Base-by-base conservation (phyloP, 2,888 invertebrate species). In the Phlogophora meticulosa region DNA sequence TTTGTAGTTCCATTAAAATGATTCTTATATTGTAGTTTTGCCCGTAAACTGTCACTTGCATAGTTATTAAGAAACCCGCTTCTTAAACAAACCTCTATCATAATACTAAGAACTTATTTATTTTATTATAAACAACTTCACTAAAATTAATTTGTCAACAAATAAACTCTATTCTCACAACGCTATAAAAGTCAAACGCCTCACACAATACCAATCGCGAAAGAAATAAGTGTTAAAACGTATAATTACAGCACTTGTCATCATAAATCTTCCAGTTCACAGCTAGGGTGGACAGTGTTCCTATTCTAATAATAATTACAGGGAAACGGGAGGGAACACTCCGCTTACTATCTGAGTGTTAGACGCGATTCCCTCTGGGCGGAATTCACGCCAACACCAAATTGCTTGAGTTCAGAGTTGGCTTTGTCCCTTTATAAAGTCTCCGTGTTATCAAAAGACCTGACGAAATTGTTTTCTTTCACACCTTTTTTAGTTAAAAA, bases 251-350 rank as follows among this genome's bases (percentile, higher is more conserved):
- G 65, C 64, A 65, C 66, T 67, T 75, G 71, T 64, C 76, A 72
- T 78, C 38, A 72, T 80, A 82, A 82, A 82, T 81, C 72, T 77
- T 59, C 46, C 38, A n/a, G 68, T 55, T 75, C 73, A 84, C 78
- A 84, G 78, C 76, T 81, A 78, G 69, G 71, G 71, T 78, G 78
- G 81, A 82, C 78, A 79, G 53, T 75, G 66, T 80, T 76, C 69
- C 76, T 79, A 78, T 84, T 76, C 78, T 80, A 81, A 82, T 84
- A 82, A 84, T 78, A 84, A 83, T 76, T 77, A 81, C 56, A 64
- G 51, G 56, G 51, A 74, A 66, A 69, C 66, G 64, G 59, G 66
- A 79, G 65, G 60, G 73, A 63, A 70, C 58, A 60, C 81, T 69
- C 73, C 60, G 40, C 67, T 68, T 74, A 65, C 63, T 58, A 53